Evolutionary conservation across 2,113 vertebrate species (phyloP).

Genomic region (Myrmecobius fasciatus): DNA sequence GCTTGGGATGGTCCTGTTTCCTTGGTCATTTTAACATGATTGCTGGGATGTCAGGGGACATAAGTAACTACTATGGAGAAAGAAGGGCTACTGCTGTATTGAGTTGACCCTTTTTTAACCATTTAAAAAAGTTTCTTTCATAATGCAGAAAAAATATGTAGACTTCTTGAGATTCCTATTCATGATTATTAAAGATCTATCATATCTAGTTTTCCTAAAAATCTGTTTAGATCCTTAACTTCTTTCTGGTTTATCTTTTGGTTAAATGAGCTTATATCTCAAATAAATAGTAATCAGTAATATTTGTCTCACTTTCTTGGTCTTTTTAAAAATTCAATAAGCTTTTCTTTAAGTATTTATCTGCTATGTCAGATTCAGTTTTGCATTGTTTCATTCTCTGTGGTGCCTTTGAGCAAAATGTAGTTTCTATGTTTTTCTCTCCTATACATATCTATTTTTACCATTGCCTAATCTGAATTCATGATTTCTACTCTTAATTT

Average conservation of each 20-base stretch:
- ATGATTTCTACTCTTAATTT: not conserved
- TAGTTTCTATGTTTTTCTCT: not conserved
- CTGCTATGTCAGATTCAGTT: not conserved
- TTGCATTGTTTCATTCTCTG: not conserved
- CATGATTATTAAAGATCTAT: not conserved
- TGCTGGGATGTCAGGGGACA: not conserved
- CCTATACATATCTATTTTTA: not conserved
- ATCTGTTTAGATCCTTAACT: not conserved
- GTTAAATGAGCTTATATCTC: not conserved
- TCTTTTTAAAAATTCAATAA: not conserved
- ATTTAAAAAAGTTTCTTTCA: not conserved
- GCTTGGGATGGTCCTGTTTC: not conserved
- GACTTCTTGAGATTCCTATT: not conserved
- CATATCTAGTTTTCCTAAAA: not conserved
- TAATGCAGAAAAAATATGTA: not conserved
- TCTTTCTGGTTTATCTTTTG: not conserved
- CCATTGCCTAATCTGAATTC: not conserved
- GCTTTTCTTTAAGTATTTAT: not conserved
- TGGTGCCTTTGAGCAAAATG: not conserved
- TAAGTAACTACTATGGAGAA: not conserved
- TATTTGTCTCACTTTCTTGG: not conserved
- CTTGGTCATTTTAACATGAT: not conserved
- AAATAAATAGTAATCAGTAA: not conserved
- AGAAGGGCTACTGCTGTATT: not conserved
- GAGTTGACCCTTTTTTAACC: not conserved